phyloP scores from a whole-genome alignment of 1,140 invertebrate species.

The Macrocentrus cingulum region DNA sequence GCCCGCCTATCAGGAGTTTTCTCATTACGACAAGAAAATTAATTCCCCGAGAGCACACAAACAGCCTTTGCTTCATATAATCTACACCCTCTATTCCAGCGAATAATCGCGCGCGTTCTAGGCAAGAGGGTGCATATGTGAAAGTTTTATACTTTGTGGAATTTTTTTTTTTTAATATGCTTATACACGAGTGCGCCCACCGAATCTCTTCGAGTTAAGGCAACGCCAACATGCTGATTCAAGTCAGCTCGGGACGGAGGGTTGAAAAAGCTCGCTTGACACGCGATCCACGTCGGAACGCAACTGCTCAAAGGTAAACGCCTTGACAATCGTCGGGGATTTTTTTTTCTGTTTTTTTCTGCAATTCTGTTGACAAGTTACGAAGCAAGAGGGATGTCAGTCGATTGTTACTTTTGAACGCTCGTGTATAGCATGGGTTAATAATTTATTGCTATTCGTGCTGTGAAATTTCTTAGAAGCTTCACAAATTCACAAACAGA shows the following conservation, averaged over 20 bases:
- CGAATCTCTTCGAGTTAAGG: slow-evolving; percentile 1
- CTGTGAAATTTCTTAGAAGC: too few species aligned
- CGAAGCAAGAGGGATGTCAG: too few species aligned
- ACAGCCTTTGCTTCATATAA: background rate
- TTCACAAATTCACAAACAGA: too few species aligned
- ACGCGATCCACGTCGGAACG: slow-evolving; percentile 24
- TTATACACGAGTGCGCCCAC: too few species aligned
- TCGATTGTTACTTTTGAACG: background rate
- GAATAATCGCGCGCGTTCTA: too few species aligned
- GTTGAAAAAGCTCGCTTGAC: slow-evolving; percentile 12
- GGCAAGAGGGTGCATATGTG: too few species aligned
- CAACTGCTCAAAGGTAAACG: slow-evolving; percentile 17
- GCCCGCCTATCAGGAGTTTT: background rate
- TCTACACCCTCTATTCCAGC: too few species aligned
- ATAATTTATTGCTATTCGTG: slow-evolving; percentile 2
- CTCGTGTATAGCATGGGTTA: background rate
- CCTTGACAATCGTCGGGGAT: background rate
- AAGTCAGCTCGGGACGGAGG: slow-evolving; percentile 11
- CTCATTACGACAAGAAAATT: slow-evolving; percentile 26
- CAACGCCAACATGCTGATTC: too few species aligned
- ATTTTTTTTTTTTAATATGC: slow-evolving; percentile 2
- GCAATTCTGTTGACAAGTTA: too few species aligned
- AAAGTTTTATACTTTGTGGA: too few species aligned
- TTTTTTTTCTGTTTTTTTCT: background rate
- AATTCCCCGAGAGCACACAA: slow-evolving; percentile 17